Evolutionary conservation across 2,888 invertebrate genomes (phyloP), one percentile per base, ranked within the genome.

Genomic region (Epirrhoe tristata): DNA sequence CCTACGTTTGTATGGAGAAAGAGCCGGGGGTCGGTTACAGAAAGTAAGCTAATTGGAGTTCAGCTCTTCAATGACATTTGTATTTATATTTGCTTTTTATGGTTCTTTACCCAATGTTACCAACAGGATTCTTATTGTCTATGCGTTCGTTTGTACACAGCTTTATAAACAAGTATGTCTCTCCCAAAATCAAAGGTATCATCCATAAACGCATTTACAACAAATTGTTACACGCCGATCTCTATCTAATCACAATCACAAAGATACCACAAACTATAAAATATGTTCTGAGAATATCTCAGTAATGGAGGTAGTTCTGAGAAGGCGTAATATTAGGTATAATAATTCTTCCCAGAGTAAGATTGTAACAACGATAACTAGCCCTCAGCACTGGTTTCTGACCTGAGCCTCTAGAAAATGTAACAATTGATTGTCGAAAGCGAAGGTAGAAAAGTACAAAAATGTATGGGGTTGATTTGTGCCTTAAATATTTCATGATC

Each of bases 271-370:
- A 71, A 69, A 71, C 67, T 74, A 65, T 72, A 69, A 68, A 69
- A 69, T 73, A 74, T 74, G 69, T 74, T 73, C 74, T 70, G 39
- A 67, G 74, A 74, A 74, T 70, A 70, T 70, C 71, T 73, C 65
- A 58, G 70, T 67, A 67, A 61, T 61, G 54, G 39, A 58, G 58
- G 58, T 67, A 50, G 69, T 81, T 84, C 82, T 72, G 66, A 73
- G 83, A 83, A 84, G 77, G 78, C 74, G 76, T 75, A 70, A 71
- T 74, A 77, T 77, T 79, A 77, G 78, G 77, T 81, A 78, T 75
- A 79, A 84, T 82, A 84, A 82, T 78, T 78, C 76, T 78, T 75
- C 69, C 66, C 67, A 73, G 71, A 71, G 72, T 71, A 67, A 67
- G 81, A 81, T 81, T 74, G 74, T 77, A 66, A 63, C 64, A 50